A percentile compares a stretch with the other conserved stretches of the same genome.
These are phyloP conservation scores for Ranitomeya variabilis DNA, from an alignment of 2,113 vertebrate genomes.

Conservation along the genomic window DNA sequence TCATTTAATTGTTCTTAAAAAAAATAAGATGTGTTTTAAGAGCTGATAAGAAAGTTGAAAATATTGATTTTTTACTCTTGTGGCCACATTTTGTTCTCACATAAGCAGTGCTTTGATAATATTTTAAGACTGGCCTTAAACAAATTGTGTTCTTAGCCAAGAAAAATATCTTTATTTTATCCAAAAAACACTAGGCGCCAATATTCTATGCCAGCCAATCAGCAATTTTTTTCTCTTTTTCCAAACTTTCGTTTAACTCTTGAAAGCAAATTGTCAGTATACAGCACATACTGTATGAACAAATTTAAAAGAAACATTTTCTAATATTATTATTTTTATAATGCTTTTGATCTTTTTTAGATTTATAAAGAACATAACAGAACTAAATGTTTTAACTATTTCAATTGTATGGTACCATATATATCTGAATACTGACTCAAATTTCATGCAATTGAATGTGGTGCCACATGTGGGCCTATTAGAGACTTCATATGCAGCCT, in stretches of 20 bases:
- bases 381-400: no score
- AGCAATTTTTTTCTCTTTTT: no score
- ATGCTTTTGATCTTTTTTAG: no score
- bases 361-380: no score
- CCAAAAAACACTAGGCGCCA: not conserved
- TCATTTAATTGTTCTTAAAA: not conserved
- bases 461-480: no score
- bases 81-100: not conserved
- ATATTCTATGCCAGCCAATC: not conserved
- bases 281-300: not conserved
- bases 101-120: not conserved
- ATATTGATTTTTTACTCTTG: not conserved
- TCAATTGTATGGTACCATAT: no score
- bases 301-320: not conserved
- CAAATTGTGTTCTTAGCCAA: not conserved
- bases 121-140: not conserved
- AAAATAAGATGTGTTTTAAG: not conserved
- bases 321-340: no score
- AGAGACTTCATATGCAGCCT: no score
- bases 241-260: not conserved
- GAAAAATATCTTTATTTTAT: not conserved
- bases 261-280: not conserved
- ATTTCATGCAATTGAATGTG: no score
- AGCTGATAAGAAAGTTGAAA: not conserved
- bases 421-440: no score